Base-by-base conservation (phyloP, 2,113 vertebrate species). In the Eurypyga helias region DNA sequence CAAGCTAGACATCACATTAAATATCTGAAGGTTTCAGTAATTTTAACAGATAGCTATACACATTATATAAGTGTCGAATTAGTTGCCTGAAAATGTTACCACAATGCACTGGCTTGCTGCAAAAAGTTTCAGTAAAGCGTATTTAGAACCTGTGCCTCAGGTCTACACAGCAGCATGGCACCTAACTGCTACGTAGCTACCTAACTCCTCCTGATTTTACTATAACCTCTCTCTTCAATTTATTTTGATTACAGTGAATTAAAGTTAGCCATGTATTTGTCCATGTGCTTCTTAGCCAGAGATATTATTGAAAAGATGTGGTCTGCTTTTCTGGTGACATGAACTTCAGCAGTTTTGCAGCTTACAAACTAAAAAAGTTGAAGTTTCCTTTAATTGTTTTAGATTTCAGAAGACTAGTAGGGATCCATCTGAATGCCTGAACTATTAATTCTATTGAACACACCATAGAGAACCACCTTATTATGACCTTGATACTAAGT, bases 281-380 rank as follows among this genome's bases (percentile, higher is more conserved):
- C 34, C 38, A 1, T 0, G 0, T 69, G 29, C 20, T 72, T 43
- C 66, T 72, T 46, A 80, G 38, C 12, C 11, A 60, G 75, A 60
- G 23, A 34, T 51, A 65, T 67, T 38, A 29, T 31, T 83, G 62
- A 28, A 60, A 86, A 48, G 26, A 60, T 5, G 6, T 17, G 2
- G 17, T 69, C 16, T 64, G 1, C 19, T 89, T 84, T 94, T 82
- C 52, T 67, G 23, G 33, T 57, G 46, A 57, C 24, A 31, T 10
- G 20, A 25, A 45, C 33, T 71, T 77, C 38, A 66, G 34, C 28
- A 38, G 34, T 66, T 77, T 65, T 78, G 43, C 43, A 75, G 51
- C 41, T 82, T 67, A 57, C 21, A 48, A 51, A 46, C 28, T 17
- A 18, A 55, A 79, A 90, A 51, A 5, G 4, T 11, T 43, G 28